Base-by-base conservation (phyloP, 92 coral and sea anemone genomes). In the Chrysogorgia sp. region DNA sequence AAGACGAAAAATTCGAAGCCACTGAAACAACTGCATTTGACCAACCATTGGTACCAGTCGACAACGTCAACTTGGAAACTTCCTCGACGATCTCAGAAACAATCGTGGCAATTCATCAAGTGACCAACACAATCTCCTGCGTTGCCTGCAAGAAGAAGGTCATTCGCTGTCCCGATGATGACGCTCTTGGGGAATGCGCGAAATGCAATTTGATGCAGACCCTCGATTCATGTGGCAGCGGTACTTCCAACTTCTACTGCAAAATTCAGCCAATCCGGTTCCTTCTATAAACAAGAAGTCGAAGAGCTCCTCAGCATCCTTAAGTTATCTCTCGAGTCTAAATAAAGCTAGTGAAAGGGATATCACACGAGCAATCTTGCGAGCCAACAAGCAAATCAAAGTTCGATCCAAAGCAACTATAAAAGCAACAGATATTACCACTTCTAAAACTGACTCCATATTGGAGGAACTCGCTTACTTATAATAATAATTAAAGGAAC, bases 161-260 rank as follows among this genome's bases (percentile, higher is more conserved):
- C n/a, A n/a, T n/a, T n/a, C n/a, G n/a, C n/a, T n/a, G n/a, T n/a
- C n/a, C n/a, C n/a, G n/a, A n/a, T n/a, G n/a, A n/a, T n/a, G n/a
- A n/a, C n/a, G 1, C 15, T 3, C 29, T n/a, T 30, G 64, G 30
- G 31, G 29, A 2, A 12, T 58, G 64, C 29, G 23, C 23, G 23
- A 34, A 34, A 58, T 58, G 64, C 14, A 14, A 34, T 24, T 12
- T 34, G 29, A 10, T 58, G 64, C 64, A 58, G 29, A 30, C 29
- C 29, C 7, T 58, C 2, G 64, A 58, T 58, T 30, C 30, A 58
- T 63, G 70, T 63, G 70, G 37, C 70, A 63, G 20, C 1, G 1
- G 1, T 0, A 10, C 7, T 10, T 63, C 37, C 45, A 48, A 15
- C 47, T 63, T 10, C 37, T 63, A 28, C 24, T 63, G 43, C 68